Evolutionary conservation across 2,888 invertebrate species (phyloP).

Genomic region (Pterobdella sp.): DNA sequence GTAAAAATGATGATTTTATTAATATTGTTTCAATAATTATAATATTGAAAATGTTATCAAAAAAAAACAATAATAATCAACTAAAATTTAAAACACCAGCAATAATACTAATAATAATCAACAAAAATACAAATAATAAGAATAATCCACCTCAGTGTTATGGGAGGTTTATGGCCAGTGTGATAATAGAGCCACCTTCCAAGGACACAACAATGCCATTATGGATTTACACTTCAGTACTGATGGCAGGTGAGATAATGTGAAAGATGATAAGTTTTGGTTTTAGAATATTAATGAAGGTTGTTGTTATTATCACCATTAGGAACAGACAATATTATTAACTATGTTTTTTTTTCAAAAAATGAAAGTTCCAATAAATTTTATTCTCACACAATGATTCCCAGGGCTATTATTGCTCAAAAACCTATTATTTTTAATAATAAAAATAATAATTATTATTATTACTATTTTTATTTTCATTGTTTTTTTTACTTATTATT

Average conservation of each 20-base stretch:
- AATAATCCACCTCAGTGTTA: slow-evolving; percentile 55
- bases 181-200: slow-evolving; percentile 84
- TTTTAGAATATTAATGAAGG: too few relatives aligned
- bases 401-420: too few relatives aligned
- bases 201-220: slow-evolving; percentile 87
- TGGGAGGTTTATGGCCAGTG: slow-evolving; percentile 98
- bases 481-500: not conserved
- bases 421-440: too few relatives aligned
- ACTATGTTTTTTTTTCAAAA: too few relatives aligned
- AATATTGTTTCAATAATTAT: not conserved
- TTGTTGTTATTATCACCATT: too few relatives aligned
- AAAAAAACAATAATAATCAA: not conserved
- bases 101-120: not conserved
- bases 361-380: too few relatives aligned
- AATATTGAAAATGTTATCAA: not conserved
- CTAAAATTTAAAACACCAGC: not conserved
- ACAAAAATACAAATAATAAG: not conserved
- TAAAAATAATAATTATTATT: not conserved
- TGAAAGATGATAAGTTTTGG: too few relatives aligned
- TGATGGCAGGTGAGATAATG: slow-evolving; percentile 45
- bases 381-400: too few relatives aligned
- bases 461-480: not conserved
- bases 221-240: slow-evolving; percentile 67
- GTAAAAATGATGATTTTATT: too few relatives aligned
- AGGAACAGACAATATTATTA: too few relatives aligned